Base-by-base conservation (phyloP, 2,113 vertebrate genomes). In the Conger conger region DNA sequence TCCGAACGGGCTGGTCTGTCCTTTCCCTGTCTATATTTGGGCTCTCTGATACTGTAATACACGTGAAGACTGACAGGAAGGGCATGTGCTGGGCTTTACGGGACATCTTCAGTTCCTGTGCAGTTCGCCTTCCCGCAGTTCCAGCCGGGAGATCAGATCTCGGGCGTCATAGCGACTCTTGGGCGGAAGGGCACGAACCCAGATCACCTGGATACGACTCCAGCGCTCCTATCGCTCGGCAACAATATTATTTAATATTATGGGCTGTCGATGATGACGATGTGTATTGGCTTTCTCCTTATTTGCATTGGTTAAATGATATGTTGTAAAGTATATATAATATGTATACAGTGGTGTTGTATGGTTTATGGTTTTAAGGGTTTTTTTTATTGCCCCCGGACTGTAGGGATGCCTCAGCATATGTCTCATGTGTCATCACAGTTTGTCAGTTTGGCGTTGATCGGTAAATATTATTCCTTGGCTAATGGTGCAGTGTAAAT, bases 401-500 rank as follows among this genome's bases (percentile, higher is more conserved):
- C 76, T 23, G 20, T 45, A 81, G 23, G n/a, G 13, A 40, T 8
- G 27, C 42, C 16, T 82, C 80, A 57, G 73, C 42, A 82, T 38
- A 35, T 68, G 36, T 40, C 68, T 73, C 42, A 80, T 53, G 85
- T 83, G 15, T 13, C 11, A 50, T 50, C 45, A 50, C 45, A 50
- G 11, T 45, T 18, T 83, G 76, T 87, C 88, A n/a, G 85, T 83
- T 76, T 88, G 87, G 82, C 87, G 91, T 86, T 88, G 89, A 91
- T 92, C 93, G 88, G 91, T 90, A 94, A 93, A 94, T 92, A 93
- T 91, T 94, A 93, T 93, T 89, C 88, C 87, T 90, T 88, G 91
- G 87, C 87, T 93, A 92, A 93, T 90, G 89, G 88, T 89, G 90
- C 91, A 92, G 89, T 90, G 90, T 88, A 88, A 88, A 92, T 92